These are phyloP conservation scores for Drosophila atripex DNA, from an alignment of 2,888 invertebrate species.

Conservation along the genomic window DNA sequence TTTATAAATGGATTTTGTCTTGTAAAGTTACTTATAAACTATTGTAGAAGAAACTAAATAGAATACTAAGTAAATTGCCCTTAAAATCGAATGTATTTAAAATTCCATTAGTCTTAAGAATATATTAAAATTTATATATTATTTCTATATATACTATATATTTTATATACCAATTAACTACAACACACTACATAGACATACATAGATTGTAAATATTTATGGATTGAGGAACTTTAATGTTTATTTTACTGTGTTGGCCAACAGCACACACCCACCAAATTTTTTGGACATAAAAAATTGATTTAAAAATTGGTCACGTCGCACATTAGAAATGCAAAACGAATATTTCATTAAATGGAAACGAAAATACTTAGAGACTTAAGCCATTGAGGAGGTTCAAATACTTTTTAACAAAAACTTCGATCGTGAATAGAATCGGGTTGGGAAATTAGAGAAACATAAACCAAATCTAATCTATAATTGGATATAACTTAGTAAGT, in stretches of 20 bases:
- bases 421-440: neutral
- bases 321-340: conserved; percentile 5
- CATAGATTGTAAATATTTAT: neutral
- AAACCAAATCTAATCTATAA: neutral
- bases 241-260: conserved; percentile 1
- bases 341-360: conserved; percentile 3
- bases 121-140: no score
- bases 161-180: no score
- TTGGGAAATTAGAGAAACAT: conserved; percentile 1
- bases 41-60: no score
- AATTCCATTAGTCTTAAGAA: no score
- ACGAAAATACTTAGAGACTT: neutral
- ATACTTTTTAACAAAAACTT: neutral
- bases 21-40: no score
- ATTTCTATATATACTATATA: no score
- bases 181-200: neutral
- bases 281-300: neutral
- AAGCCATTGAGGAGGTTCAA: neutral
- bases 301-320: neutral
- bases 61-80: no score
- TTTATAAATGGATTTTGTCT: no score
- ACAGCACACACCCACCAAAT: neutral
- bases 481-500: neutral
- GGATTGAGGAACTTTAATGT: neutral
- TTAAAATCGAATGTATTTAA: no score